phyloP scores from a whole-genome alignment of 2,797 vertebrate species.

The Mallotus villosus region DNA sequence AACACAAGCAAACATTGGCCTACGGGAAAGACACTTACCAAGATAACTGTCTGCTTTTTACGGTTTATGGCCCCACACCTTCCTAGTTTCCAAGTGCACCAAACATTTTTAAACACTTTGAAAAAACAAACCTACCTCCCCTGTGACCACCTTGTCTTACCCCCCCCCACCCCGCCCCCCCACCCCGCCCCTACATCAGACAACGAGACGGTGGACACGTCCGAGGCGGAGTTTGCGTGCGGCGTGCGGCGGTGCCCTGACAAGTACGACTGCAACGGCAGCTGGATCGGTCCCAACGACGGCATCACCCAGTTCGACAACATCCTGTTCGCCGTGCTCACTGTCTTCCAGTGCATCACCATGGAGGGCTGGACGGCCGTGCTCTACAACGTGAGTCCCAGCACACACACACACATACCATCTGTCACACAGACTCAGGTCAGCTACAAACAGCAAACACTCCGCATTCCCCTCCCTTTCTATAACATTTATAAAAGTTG shows the following conservation, averaged over 20 bases:
- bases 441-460: too few species aligned
- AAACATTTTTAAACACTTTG: background rate
- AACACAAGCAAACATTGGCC: background rate
- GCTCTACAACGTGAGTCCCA: conserved; percentile 89
- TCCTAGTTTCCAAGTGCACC: background rate
- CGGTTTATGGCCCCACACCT: background rate
- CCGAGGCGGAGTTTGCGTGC: conserved; percentile 90
- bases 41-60: background rate
- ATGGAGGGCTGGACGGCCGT: conserved; percentile 99
- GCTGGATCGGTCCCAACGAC: conserved; percentile 96
- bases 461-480: background rate
- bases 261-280: conserved; percentile 87
- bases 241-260: conserved; percentile 90
- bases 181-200: conserved; percentile 49
- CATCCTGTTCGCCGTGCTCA: conserved; percentile 97
- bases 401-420: background rate
- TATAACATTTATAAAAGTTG: background rate
- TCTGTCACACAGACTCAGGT: too few species aligned
- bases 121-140: background rate
- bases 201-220: conserved; percentile 83
- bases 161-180: conserved; percentile 1
- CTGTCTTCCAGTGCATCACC: conserved; percentile 99
- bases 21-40: background rate
- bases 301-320: conserved; percentile 99
- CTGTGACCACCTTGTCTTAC: background rate